These are phyloP conservation scores for Gephyroberyx darwinii DNA, from an alignment of 2,797 vertebrate species.

Conservation along the genomic window DNA sequence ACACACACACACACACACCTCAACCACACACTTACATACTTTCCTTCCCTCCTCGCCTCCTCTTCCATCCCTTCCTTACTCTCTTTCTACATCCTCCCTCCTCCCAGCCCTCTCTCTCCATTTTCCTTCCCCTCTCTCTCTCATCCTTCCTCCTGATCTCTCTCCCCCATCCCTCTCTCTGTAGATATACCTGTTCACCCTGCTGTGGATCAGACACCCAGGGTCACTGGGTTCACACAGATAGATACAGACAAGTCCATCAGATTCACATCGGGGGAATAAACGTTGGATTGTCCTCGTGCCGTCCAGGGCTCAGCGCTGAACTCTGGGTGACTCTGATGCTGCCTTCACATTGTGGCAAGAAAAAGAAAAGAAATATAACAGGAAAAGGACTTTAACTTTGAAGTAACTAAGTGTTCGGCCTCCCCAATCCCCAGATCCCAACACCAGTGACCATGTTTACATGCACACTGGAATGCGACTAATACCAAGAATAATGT, in stretches of 20 bases:
- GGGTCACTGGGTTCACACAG: conserved; percentile 44
- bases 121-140: neutral
- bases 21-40: too few species aligned
- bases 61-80: neutral
- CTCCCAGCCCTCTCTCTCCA: too few species aligned
- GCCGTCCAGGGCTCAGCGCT: conserved; percentile 29
- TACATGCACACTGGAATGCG: too few species aligned
- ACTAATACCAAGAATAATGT: too few species aligned
- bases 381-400: neutral
- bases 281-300: conserved; percentile 38
- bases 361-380: conserved; percentile 28
- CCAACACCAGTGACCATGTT: too few species aligned
- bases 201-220: conserved; percentile 38
- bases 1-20: neutral
- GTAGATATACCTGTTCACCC: conserved; percentile 26
- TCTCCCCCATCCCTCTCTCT: conserved; percentile 24
- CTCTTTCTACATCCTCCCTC: neutral
- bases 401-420: neutral
- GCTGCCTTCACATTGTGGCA: conserved; percentile 31
- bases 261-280: conserved; percentile 47
- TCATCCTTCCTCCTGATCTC: too few species aligned
- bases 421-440: too few species aligned
- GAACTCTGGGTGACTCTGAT: conserved; percentile 41
- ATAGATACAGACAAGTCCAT: conserved; percentile 37
- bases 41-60: neutral